Conservation (phyloP, 2,113 vertebrate species). For the Hippocampus comes region DNA sequence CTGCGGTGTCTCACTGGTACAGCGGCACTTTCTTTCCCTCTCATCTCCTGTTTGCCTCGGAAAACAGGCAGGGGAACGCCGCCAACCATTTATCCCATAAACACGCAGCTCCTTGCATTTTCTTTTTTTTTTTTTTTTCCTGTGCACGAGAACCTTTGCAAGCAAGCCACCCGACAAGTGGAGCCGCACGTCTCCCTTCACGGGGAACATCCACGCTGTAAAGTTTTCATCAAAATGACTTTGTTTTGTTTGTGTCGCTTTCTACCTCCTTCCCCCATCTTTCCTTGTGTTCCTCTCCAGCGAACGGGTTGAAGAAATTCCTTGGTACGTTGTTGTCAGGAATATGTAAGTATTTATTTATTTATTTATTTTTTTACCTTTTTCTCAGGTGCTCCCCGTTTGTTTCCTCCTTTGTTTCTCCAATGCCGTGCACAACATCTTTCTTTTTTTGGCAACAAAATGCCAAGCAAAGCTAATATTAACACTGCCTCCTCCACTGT, state of each 20-base stretch:
- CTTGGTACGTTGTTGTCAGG: constrained; percentile 73
- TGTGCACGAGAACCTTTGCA: constrained; percentile 46
- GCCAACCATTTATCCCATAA: constrained; percentile 67
- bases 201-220: constrained; percentile 48
- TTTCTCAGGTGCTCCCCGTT: constrained; percentile 47
- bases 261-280: constrained; percentile 44
- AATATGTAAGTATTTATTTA: constrained; percentile 61
- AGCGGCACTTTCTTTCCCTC: constrained; percentile 50
- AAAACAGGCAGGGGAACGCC: constrained; percentile 64
- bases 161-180: constrained; percentile 52
- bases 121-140: constrained; percentile 11
- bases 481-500: constrained; percentile 33
- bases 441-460: constrained; percentile 48
- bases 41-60: constrained; percentile 64
- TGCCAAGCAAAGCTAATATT: constrained; percentile 62
- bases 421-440: constrained; percentile 38
- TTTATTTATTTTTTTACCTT: not conserved
- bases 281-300: constrained; percentile 60
- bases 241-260: constrained; percentile 57
- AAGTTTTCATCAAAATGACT: constrained; percentile 63
- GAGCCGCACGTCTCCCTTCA: constrained; percentile 54
- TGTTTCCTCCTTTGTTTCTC: constrained; percentile 55
- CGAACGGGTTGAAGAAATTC: constrained; percentile 66
- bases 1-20: constrained; percentile 51
- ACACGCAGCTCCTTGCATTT: constrained; percentile 55